These are phyloP conservation scores for Loriculus beryllinus DNA, from an alignment of 2,797 vertebrate genomes.

Conservation along the genomic window DNA sequence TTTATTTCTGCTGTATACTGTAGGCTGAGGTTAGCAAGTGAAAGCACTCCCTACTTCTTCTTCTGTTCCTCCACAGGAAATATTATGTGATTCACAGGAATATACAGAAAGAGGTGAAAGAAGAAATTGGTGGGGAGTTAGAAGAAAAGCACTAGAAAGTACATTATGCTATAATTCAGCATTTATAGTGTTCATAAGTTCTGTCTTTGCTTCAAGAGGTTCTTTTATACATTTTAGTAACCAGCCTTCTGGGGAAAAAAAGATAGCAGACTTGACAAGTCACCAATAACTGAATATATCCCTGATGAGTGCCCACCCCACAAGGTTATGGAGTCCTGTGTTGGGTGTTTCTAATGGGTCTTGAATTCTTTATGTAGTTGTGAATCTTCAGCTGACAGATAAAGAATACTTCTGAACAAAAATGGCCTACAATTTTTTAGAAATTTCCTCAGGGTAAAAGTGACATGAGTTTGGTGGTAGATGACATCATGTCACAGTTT, in stretches of 20 bases:
- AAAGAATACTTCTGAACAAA: not conserved
- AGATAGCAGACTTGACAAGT: not conserved
- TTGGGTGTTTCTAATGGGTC: not conserved
- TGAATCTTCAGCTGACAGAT: not conserved
- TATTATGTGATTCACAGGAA: not conserved
- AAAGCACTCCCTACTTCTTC: not conserved
- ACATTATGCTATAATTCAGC: not conserved
- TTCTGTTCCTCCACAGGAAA: not conserved
- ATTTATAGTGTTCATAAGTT: slow-evolving; percentile 35
- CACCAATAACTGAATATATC: not conserved
- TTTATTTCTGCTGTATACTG: not conserved
- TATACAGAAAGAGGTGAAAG: not conserved
- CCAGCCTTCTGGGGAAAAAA: not conserved
- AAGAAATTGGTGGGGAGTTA: not conserved
- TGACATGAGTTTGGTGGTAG: not conserved
- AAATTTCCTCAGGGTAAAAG: not conserved
- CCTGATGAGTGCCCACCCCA: not conserved
- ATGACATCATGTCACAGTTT: not conserved
- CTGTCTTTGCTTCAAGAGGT: not conserved
- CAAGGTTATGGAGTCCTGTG: not conserved
- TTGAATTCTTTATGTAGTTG: not conserved
- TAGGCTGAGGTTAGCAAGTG: not conserved
- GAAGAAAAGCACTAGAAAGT: not conserved
- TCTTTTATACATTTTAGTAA: slow-evolving; percentile 4
- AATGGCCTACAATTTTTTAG: not conserved